Conservation (phyloP, 92 coral and sea anemone species). For the Blastomussa wellsi region DNA sequence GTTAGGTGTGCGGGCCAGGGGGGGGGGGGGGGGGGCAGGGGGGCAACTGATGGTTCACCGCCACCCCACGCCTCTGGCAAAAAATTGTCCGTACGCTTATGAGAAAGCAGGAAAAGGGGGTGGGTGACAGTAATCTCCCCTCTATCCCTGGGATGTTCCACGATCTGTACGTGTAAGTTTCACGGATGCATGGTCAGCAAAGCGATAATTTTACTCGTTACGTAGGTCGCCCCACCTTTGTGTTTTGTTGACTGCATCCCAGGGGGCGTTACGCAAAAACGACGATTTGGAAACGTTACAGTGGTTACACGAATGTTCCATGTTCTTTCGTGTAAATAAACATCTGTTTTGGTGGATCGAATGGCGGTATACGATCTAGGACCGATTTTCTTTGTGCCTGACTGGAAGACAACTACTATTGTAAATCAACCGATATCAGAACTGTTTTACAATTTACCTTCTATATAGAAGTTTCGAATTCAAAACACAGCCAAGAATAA, state of each 20-base stretch:
- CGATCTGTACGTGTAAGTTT: neutral
- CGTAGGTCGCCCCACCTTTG: neutral
- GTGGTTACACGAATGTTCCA: slow-evolving; percentile 20
- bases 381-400: neutral
- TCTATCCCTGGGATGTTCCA: neutral
- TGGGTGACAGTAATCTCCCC: neutral
- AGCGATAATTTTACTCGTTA: neutral
- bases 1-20: too few relatives aligned
- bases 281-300: neutral
- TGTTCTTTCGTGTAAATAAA: neutral
- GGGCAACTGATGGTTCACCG: too few relatives aligned
- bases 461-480: neutral
- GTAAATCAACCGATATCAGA: neutral
- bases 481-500: neutral
- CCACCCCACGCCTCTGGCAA: too few relatives aligned
- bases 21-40: too few relatives aligned
- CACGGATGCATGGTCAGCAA: neutral
- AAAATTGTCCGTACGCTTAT: too few relatives aligned
- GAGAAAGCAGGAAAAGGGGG: neutral
- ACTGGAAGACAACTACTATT: neutral
- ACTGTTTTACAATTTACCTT: neutral
- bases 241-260: neutral
- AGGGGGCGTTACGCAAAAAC: slow-evolving; percentile 18
- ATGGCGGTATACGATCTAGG: neutral
- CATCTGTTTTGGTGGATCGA: neutral